Evolutionary conservation across 2,888 invertebrate genomes (phyloP), one percentile per base, ranked within the genome.

Genomic region (Synergus japonicus): DNA sequence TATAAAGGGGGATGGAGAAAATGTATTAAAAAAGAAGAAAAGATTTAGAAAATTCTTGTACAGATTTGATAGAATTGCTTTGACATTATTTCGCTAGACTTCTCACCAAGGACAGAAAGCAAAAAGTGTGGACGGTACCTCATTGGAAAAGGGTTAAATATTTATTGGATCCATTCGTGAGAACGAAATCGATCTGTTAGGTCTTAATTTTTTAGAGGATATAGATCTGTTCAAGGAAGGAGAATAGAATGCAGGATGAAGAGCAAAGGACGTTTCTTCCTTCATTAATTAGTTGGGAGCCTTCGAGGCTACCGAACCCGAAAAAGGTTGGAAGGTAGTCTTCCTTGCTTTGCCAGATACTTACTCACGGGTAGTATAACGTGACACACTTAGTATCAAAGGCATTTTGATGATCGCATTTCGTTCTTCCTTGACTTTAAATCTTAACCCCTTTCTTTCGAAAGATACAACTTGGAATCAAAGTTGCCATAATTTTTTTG

Each of bases 151-250:
- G 69, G n/a, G 37, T 54, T 54, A 73, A 54, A 73, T 73, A 73
- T 73, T 73, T 73, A 73, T 73, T 54, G 69, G 69, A 7, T 29
- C 49, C n/a, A 22, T n/a, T 49, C 69, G 69, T 73, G 69, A 73
- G 69, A 73, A 73, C 69, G 69, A 73, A 73, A 54, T 73, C 69
- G 29, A 73, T 73, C 69, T 73, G 69, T 73, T 73, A 73, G 69
- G 69, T 73, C 49, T 73, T 73, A 73, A 73, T 73, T 73, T 73
- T 54, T 73, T 65, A 65, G n/a, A 65, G 18, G 65, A 65, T 65
- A 41, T 65, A 65, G 65, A 65, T 65, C 65, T 65, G 43, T 65
- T 65, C 65, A 65, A 65, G 65, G 65, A 65, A 65, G 43, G 43
- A 41, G 65, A 65, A 37, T 65, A 73, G 69, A 73, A 73, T 73